These are phyloP conservation scores for Drosophila siamana DNA, from an alignment of 2,888 invertebrate genomes.

Conservation along the genomic window DNA sequence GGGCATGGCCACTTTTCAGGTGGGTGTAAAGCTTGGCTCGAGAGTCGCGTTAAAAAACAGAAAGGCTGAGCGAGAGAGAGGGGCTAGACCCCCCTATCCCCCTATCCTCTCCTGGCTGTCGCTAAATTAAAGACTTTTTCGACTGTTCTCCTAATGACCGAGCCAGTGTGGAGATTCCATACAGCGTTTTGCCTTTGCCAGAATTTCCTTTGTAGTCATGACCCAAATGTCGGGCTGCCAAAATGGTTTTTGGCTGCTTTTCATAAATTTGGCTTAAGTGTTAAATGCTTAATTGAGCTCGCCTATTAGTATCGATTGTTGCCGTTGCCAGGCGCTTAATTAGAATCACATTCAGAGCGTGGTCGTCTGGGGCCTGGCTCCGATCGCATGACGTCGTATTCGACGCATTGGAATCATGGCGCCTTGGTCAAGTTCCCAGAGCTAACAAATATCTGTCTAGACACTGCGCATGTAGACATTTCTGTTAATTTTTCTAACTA, in stretches of 20 bases:
- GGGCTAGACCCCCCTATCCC: conserved; percentile 3
- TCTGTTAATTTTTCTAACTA: conserved; percentile 16
- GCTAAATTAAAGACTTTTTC: conserved; percentile 67
- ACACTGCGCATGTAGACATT: conserved; percentile 17
- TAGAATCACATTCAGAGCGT: conserved; percentile 21
- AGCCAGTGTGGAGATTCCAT: conserved; percentile 11
- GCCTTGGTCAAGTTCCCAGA: conserved; percentile 35
- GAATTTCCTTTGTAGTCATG: conserved; percentile 71
- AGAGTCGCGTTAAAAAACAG: conserved; percentile 8
- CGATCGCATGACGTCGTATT: conserved; percentile 36
- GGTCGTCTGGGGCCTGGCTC: conserved; percentile 11
- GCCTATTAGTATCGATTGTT: conserved; percentile 54
- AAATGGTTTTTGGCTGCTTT: conserved; percentile 51
- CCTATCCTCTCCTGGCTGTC: too few relatives aligned
- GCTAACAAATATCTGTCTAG: conserved; percentile 20
- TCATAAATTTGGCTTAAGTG: conserved; percentile 67
- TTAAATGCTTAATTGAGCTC: conserved; percentile 68
- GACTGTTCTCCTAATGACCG: conserved; percentile 56
- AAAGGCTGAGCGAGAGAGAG: background rate
- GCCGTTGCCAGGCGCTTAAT: conserved; percentile 33
- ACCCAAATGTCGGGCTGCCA: conserved; percentile 68
- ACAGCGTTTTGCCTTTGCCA: conserved; percentile 22
- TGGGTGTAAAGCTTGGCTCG: conserved; percentile 67
- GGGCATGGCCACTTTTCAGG: conserved; percentile 47
- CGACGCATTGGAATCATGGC: conserved; percentile 20